These are phyloP conservation scores for Sphaeramia orbicularis DNA, from an alignment of 2,797 vertebrate genomes.

Conservation along the genomic window DNA sequence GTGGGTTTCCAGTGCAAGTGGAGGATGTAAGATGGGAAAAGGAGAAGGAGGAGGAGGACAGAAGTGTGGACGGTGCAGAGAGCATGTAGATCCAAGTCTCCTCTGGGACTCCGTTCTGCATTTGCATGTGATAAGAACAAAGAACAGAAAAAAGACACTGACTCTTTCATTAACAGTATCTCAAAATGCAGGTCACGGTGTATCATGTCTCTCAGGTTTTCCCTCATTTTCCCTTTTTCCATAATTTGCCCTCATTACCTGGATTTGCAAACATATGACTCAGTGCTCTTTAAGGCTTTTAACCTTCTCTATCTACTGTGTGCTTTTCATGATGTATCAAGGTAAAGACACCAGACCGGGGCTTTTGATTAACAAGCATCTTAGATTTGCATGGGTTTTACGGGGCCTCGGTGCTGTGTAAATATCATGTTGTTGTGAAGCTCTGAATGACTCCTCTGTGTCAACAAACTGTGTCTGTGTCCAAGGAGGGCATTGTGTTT, in stretches of 20 bases:
- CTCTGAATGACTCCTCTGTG: conserved; percentile 59
- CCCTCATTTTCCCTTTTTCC: conserved; percentile 45
- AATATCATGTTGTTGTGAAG: conserved; percentile 65
- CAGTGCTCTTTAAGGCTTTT: conserved; percentile 61
- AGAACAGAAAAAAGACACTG: conserved; percentile 16
- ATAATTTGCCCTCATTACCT: conserved; percentile 60
- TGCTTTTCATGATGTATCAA: conserved; percentile 37
- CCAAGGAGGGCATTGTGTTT: conserved; percentile 42
- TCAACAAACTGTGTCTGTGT: conserved; percentile 61
- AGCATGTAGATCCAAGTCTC: conserved; percentile 45
- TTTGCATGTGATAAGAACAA: conserved; percentile 52
- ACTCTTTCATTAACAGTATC: conserved; percentile 30
- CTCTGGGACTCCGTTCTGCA: conserved; percentile 39
- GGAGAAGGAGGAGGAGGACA: conserved; percentile 16
- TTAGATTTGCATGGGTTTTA: conserved; percentile 50
- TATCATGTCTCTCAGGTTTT: conserved; percentile 28
- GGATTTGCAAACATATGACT: conserved; percentile 64
- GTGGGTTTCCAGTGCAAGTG: conserved; percentile 56
- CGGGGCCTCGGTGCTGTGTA: conserved; percentile 44
- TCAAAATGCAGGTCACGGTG: conserved; percentile 25
- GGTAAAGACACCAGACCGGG: conserved; percentile 34
- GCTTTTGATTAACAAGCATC: conserved; percentile 22
- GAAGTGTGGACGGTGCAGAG: conserved; percentile 38
- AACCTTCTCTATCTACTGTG: conserved; percentile 51
- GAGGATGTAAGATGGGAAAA: conserved; percentile 39